These are phyloP conservation scores for Sinosuthora webbiana DNA, from an alignment of 2,113 vertebrate species.

Conservation along the genomic window DNA sequence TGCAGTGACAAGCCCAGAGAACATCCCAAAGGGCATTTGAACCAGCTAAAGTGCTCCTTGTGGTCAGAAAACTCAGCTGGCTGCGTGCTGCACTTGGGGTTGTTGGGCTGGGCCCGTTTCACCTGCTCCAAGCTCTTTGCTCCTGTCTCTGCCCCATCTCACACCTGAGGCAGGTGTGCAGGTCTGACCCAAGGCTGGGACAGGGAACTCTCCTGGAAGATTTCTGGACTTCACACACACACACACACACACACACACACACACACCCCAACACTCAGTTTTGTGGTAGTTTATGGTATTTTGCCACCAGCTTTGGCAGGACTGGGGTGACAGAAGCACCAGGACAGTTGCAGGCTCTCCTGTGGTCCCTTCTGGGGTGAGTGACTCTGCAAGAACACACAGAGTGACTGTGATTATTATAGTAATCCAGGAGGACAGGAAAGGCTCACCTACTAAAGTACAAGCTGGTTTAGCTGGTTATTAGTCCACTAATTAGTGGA, in stretches of 20 bases:
- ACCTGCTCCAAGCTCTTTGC: neutral
- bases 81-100: rapidly evolving
- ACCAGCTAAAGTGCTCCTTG: neutral
- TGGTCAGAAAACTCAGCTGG: neutral
- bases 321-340: neutral
- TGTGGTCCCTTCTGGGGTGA: neutral
- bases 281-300: neutral
- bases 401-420: neutral
- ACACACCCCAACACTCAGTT: neutral
- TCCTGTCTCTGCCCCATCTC: neutral
- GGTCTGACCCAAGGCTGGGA: neutral
- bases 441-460: neutral
- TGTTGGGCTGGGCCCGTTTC: neutral
- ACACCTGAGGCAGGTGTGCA: neutral
- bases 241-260: rapidly evolving
- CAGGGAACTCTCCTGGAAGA: neutral
- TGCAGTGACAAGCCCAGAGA: conserved; percentile 26
- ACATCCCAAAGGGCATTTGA: neutral
- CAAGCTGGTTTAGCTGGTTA: neutral
- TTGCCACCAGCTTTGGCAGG: neutral
- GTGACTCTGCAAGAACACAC: neutral
- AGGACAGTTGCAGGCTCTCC: neutral
- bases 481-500: neutral
- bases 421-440: neutral
- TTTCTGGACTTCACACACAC: neutral